phyloP scores from a whole-genome alignment of 2,888 invertebrate genomes.

The Pegoplata infirma region DNA sequence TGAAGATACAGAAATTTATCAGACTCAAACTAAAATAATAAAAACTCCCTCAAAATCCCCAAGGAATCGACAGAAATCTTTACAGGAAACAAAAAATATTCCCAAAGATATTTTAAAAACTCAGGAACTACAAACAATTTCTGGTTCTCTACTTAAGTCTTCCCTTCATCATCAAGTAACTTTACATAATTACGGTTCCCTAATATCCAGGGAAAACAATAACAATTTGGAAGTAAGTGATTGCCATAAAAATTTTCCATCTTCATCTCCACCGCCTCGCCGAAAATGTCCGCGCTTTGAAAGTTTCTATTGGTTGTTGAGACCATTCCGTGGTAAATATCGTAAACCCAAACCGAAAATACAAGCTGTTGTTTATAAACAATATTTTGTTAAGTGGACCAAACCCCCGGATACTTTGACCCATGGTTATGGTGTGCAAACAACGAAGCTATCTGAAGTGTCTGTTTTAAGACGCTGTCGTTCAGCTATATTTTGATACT shows the following conservation, averaged over 20 bases:
- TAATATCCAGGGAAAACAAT: constrained; percentile 49
- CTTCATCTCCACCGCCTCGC: constrained; percentile 9
- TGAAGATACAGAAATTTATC: constrained; percentile 66
- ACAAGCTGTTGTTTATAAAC: constrained; percentile 74
- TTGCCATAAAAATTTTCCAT: not conserved
- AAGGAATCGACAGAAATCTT: no score
- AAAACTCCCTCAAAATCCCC: constrained; percentile 5
- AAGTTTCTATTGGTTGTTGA: constrained; percentile 69
- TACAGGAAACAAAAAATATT: not conserved
- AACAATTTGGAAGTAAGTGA: not conserved
- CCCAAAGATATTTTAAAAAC: not conserved
- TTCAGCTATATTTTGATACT: constrained; percentile 69
- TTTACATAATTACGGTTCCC: constrained; percentile 59
- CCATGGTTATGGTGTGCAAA: constrained; percentile 65
- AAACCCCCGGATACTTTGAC: constrained; percentile 70
- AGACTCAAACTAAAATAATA: constrained; percentile 63
- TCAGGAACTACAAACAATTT: constrained; percentile 26
- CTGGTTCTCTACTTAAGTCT: constrained; percentile 35
- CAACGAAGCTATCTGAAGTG: constrained; percentile 57
- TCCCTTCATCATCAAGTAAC: constrained; percentile 56
- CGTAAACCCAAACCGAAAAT: constrained; percentile 61
- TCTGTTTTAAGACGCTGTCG: constrained; percentile 70
- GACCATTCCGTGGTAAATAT: constrained; percentile 67
- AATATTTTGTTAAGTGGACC: constrained; percentile 74
- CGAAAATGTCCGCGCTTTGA: constrained; percentile 52